phyloP scores from a whole-genome alignment of 2,888 invertebrate genomes.

The Eristalis tenax region DNA sequence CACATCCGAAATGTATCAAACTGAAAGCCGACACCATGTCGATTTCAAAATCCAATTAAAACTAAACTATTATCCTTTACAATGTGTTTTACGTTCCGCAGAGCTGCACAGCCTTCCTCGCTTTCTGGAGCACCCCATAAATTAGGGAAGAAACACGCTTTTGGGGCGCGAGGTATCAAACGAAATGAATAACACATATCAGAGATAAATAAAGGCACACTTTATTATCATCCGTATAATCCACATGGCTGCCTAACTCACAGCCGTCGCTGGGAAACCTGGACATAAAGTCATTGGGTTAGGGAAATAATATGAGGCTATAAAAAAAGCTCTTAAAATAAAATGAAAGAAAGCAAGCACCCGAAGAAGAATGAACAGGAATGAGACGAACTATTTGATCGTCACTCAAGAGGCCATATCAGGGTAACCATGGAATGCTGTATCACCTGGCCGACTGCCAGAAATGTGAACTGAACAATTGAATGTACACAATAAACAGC shows the following conservation, averaged over 20 bases:
- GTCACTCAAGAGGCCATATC: slow-evolving; percentile 70
- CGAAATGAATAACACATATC: slow-evolving; percentile 3
- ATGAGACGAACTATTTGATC: slow-evolving; percentile 69
- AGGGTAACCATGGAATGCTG: slow-evolving; percentile 70
- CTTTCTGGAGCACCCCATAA: slow-evolving; percentile 12
- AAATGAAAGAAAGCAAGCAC: slow-evolving; percentile 3
- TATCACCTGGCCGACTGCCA: slow-evolving; percentile 69
- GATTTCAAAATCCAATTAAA: slow-evolving; percentile 12
- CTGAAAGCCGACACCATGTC: neutral
- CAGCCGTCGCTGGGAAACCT: slow-evolving; percentile 30
- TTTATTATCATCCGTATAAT: slow-evolving; percentile 56
- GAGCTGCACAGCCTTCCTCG: neutral
- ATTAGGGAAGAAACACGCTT: slow-evolving; percentile 21
- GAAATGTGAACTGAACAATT: slow-evolving; percentile 71
- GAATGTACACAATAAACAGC: slow-evolving; percentile 68
- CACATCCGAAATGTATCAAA: neutral
- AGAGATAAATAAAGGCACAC: slow-evolving; percentile 34
- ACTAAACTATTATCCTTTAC: slow-evolving; percentile 1
- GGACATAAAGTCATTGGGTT: slow-evolving; percentile 48
- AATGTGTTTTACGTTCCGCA: neutral
- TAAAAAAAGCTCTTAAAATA: slow-evolving; percentile 48
- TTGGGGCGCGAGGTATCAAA: neutral
- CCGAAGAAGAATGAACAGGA: slow-evolving; percentile 18
- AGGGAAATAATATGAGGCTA: slow-evolving; percentile 38
- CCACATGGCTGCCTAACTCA: slow-evolving; percentile 26